phyloP scores from a whole-genome alignment of 2,113 vertebrate species.

The Orientallactaga bullata region DNA sequence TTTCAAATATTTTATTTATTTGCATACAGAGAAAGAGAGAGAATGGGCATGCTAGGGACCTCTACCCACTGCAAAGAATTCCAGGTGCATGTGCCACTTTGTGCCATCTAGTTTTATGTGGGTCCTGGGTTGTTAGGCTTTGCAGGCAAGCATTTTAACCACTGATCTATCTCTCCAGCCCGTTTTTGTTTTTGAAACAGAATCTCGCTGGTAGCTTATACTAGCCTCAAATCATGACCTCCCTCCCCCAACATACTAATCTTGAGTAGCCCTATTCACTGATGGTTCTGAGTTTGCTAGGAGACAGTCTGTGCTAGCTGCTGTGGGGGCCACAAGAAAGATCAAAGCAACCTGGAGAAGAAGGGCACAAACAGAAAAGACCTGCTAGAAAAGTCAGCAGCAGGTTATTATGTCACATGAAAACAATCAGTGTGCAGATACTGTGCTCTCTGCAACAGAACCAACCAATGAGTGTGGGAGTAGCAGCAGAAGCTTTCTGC shows the following conservation, averaged over 20 bases:
- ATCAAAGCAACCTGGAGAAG: constrained; percentile 43
- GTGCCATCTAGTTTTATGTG: no score
- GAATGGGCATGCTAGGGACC: no score
- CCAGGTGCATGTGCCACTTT: no score
- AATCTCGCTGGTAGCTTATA: not conserved
- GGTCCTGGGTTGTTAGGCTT: no score
- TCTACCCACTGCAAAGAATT: no score
- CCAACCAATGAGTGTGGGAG: not conserved
- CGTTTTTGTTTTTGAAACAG: not conserved
- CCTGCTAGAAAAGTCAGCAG: constrained; percentile 49
- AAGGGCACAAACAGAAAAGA: constrained; percentile 28
- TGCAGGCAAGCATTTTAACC: no score
- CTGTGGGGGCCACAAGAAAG: not conserved
- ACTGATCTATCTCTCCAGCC: no score
- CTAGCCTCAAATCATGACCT: not conserved
- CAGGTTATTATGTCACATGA: constrained; percentile 35
- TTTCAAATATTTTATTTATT: not conserved
- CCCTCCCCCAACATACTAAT: not conserved
- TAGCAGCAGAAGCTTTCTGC: not conserved
- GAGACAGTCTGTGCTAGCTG: not conserved
- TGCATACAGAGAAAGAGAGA: no score
- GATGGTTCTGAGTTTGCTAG: constrained; percentile 23
- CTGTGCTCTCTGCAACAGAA: constrained; percentile 32
- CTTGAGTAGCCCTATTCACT: constrained; percentile 18
- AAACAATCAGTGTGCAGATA: constrained; percentile 29